Percentiles rank a stretch among this genome's conserved stretches.
Evolutionary conservation across 2,888 invertebrate species (phyloP).

Genomic region (Leptothorax acervorum): DNA sequence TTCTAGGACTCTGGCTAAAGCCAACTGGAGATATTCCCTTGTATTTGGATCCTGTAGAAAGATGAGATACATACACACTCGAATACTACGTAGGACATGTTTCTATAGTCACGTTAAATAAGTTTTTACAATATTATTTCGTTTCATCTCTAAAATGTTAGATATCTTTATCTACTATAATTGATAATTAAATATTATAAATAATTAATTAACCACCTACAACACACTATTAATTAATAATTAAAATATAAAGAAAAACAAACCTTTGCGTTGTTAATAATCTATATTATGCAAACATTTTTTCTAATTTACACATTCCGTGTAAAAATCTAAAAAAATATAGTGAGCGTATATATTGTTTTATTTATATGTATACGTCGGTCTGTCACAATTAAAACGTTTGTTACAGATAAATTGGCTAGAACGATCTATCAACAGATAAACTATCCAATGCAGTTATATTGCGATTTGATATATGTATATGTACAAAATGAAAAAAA

Average conservation of each 20-base stretch:
- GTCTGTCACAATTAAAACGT: neutral
- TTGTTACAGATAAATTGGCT: neutral
- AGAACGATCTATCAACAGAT: neutral
- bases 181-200: neutral
- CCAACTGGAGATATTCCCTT: conserved; percentile 81
- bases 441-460: neutral
- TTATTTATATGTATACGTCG: neutral
- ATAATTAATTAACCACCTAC: neutral
- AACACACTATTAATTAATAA: neutral
- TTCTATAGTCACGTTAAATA: neutral
- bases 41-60: conserved; percentile 76
- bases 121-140: neutral
- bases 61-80: neutral
- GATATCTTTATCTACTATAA: neutral
- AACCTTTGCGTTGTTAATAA: neutral
- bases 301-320: neutral
- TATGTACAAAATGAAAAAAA: neutral
- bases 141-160: neutral
- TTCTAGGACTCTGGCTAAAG: conserved; percentile 79
- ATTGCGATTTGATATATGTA: neutral
- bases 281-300: neutral
- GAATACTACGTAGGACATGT: neutral
- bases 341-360: neutral
- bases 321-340: conserved; percentile 7
- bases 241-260: neutral